Base-by-base conservation (phyloP, 2,113 vertebrate species). In the Motacilla alba region DNA sequence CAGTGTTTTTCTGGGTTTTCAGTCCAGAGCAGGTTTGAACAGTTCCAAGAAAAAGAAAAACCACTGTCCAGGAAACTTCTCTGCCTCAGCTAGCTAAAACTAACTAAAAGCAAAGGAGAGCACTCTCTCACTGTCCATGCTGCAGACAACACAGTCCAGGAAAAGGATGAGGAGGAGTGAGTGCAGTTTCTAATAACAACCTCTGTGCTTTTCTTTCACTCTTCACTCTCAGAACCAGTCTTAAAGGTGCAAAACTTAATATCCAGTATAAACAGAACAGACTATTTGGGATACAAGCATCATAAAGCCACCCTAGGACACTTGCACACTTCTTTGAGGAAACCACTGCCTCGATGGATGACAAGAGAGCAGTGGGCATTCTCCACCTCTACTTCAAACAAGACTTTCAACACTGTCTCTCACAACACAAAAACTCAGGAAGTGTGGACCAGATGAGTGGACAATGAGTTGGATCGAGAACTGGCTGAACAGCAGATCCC, bases 361-460 rank as follows among this genome's bases (percentile, higher is more conserved):
- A 39, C 13, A 52, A 18, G 15, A 39, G 33, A 74, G 7, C 19
- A n/a, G 8, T 14, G 44, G 3, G 7, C 59, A 24, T 39, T 39
- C 13, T 18, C 53, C n/a, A 26, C 11, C 16, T 39, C 0, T 0
- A 8, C 22, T 52, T 74, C 60, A 52, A 16, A 19, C 8, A 30
- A 39, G 33, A 9, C 4, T 46, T 75, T 67, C 23, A 20, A 15
- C 10, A 16, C 18, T 11, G 13, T 28, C 13, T 69, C 13, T 55
- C 56, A 64, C 35, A 41, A n/a, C 7, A n/a, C 11, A 3, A 19
- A 81, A 58, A 74, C 3, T 50, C 50, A 46, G 37, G 23, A 74
- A 67, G 2, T 2, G 1, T 24, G 19, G 33, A 17, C 21, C 0
- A 1, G 31, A 28, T 37, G 21, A 27, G 12, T 11, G 15, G 12